Percentiles rank a stretch among this genome's conserved stretches.
phyloP scores from a whole-genome alignment of 1,140 invertebrate species.

The Pogonomyrmex californicus region DNA sequence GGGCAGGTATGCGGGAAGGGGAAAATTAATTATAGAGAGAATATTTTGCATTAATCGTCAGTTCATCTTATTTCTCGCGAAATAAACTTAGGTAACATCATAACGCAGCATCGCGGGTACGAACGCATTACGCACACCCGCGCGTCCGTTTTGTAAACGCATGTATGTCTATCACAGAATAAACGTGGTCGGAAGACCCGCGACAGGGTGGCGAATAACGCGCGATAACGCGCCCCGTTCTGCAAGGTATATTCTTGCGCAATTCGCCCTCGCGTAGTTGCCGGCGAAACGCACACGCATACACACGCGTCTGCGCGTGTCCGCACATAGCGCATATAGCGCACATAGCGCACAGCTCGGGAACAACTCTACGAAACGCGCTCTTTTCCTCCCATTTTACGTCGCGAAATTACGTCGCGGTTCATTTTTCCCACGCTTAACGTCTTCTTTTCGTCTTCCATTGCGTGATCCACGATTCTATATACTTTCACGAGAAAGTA shows the following conservation, averaged over 20 bases:
- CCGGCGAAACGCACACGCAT: neutral
- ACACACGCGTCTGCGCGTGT: neutral
- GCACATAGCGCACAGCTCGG: neutral
- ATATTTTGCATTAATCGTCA: conserved; percentile 3
- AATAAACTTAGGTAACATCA: conserved; percentile 45
- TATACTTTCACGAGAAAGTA: conserved; percentile 13
- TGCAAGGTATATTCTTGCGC: neutral
- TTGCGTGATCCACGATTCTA: neutral
- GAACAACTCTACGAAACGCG: too few species aligned
- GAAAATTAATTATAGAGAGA: neutral
- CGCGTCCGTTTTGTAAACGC: conserved; percentile 23
- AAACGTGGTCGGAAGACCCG: conserved; percentile 68
- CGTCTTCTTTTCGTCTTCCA: neutral
- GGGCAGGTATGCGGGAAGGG: too few species aligned
- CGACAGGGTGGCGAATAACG: conserved; percentile 33
- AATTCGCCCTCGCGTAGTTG: neutral
- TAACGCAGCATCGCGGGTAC: conserved; percentile 34
- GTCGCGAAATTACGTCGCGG: neutral
- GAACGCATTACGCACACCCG: neutral
- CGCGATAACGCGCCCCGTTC: conserved; percentile 48
- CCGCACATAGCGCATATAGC: too few species aligned
- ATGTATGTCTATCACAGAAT: conserved; percentile 74
- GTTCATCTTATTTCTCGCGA: conserved; percentile 35
- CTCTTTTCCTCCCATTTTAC: neutral
- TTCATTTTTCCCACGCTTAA: conserved; percentile 1